These are phyloP conservation scores for Gambusia holbrooki DNA, from an alignment of 2,113 vertebrate species.

Conservation along the genomic window DNA sequence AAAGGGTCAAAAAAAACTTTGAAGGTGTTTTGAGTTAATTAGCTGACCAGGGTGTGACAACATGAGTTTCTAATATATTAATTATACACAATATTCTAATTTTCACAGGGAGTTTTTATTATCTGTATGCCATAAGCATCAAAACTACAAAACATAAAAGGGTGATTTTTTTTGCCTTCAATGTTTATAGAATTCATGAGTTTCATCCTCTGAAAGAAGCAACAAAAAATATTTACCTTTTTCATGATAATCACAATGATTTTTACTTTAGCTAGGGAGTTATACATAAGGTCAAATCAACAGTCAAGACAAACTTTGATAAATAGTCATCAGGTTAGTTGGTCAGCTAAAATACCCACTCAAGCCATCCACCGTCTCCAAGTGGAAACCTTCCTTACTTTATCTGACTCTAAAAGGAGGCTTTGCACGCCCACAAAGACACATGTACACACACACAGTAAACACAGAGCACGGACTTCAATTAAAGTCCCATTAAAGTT, in stretches of 20 bases:
- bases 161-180: background rate
- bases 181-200: background rate
- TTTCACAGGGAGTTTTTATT: background rate
- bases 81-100: too few species aligned
- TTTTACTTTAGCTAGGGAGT: too few species aligned
- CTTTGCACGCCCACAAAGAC: slow-evolving; percentile 30
- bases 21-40: too few species aligned
- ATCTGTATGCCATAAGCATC: background rate
- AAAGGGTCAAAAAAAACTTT: too few species aligned
- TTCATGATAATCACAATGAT: background rate
- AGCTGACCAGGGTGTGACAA: too few species aligned
- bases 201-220: background rate
- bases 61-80: too few species aligned
- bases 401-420: slow-evolving; percentile 18
- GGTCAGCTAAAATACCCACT: slow-evolving; percentile 2
- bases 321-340: background rate
- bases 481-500: slow-evolving; percentile 80
- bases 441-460: slow-evolving; percentile 28
- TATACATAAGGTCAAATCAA: background rate
- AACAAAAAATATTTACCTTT: background rate
- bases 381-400: slow-evolving; percentile 26
- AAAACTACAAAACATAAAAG: background rate
- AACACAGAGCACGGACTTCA: slow-evolving; percentile 64
- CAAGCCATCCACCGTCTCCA: slow-evolving; percentile 15
- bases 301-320: background rate